Conservation (phyloP, 2,113 vertebrate genomes). For the Corythaeola cristata region DNA sequence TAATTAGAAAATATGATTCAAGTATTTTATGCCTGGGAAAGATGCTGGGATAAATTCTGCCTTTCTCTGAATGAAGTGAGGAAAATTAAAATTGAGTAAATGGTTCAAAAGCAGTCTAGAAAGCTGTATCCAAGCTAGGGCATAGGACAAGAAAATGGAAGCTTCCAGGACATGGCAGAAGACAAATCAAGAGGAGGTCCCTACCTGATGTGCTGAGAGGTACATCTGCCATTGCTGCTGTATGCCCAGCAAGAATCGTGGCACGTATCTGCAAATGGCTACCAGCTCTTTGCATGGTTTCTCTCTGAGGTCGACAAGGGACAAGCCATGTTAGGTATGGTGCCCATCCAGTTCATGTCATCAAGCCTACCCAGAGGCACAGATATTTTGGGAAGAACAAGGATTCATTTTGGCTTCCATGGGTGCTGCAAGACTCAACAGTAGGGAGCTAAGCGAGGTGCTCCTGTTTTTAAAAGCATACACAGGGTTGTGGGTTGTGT, state of each 20-base stretch:
- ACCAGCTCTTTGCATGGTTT: neutral
- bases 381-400: neutral
- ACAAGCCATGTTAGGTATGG: neutral
- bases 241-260: neutral
- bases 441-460: accelerated
- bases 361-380: neutral
- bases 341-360: neutral
- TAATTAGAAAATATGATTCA: slow-evolving; percentile 29
- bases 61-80: neutral
- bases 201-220: neutral
- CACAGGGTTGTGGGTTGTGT: too few relatives aligned
- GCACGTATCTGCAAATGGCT: neutral
- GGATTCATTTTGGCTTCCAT: neutral
- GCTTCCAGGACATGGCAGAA: neutral
- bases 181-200: neutral
- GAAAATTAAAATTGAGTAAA: neutral
- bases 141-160: neutral
- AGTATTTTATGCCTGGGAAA: neutral
- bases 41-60: slow-evolving; percentile 14
- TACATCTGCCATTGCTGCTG: neutral
- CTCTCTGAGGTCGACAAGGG: neutral
- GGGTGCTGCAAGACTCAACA: neutral
- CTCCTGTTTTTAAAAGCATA: neutral
- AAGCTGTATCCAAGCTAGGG: neutral
- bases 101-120: neutral